phyloP scores from a whole-genome alignment of 2,888 invertebrate genomes.

The Reticulitermes lucifugus region DNA sequence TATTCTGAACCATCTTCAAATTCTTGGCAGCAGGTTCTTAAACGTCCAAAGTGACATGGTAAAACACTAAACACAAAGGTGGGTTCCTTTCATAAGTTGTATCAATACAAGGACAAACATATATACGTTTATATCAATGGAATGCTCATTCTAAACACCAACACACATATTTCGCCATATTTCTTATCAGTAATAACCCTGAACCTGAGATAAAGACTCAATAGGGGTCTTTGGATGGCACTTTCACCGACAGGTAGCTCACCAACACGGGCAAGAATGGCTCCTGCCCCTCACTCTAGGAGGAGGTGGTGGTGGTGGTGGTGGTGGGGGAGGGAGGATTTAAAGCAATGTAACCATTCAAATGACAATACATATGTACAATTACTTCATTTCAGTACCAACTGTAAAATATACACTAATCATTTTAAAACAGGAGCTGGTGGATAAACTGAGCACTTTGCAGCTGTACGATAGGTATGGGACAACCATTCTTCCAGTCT shows the following conservation, averaged over 20 bases:
- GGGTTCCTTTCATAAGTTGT: constrained; percentile 22
- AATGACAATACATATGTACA: constrained; percentile 53
- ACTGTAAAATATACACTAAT: constrained; percentile 53
- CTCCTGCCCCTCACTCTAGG: not conserved
- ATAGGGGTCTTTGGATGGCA: constrained; percentile 51
- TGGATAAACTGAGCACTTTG: constrained; percentile 42
- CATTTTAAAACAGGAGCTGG: constrained; percentile 49
- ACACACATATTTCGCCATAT: constrained; percentile 45
- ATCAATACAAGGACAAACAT: constrained; percentile 21
- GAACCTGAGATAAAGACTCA: constrained; percentile 46
- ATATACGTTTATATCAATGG: constrained; percentile 50
- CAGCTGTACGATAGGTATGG: constrained; percentile 1
- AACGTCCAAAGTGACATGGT: constrained; percentile 4
- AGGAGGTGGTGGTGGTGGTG: too few relatives aligned
- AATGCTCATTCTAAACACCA: constrained; percentile 53
- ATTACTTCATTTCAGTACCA: constrained; percentile 47
- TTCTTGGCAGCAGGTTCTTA: not conserved
- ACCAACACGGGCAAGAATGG: constrained; percentile 33
- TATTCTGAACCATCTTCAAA: not conserved
- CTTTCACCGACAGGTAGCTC: constrained; percentile 38
- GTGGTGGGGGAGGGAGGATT: constrained; percentile 32
- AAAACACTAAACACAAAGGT: constrained; percentile 45
- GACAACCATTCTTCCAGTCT: not conserved
- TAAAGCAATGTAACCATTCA: constrained; percentile 51
- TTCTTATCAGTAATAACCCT: constrained; percentile 40